Base-by-base conservation (phyloP, 37 sponge, comb jelly and placozoan genomes). In the Aplysina aerophoba region DNA sequence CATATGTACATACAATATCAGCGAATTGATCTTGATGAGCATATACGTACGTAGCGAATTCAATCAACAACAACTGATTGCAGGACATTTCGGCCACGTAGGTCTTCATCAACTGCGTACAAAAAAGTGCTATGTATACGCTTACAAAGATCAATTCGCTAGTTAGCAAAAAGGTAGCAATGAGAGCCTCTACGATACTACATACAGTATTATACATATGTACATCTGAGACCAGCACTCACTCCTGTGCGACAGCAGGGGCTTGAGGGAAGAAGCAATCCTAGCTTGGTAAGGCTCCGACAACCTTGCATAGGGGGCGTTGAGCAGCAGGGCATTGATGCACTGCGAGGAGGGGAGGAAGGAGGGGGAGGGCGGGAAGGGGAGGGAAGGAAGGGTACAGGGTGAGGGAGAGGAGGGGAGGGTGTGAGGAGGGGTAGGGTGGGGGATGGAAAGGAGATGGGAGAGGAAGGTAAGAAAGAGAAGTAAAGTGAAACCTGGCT, bases 261-360 rank as follows among this genome's bases (percentile, higher is more conserved):
- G 80, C 28, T 72, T 56, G 27, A 91, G 62, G 19, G 92, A 56
- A 54, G 58, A 24, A 6, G 30, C 20, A n/a, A 92, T 56, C 35
- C 69, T 72, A 17, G 69, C 82, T 44, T 84, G 27, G 50, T 92
- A 92, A 25, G 81, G 82, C 24, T 83, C 89, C 0, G 87, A 74
- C 8, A 93, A 83, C 55, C 87, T 86, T 14, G 83, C 90, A 69
- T 93, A 93, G 22, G 93, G 88, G 20, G 81, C 50, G 65, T 85
- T 93, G 59, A 69, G 36, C 36, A 87, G 85, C 33, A 93, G 41
- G 36, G 73, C 36, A 71, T 33, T 71, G 2, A 71, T 34, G 37
- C 73, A 71, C 73, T 71, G 73, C 20, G 71, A 50, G 41, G 36
- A 1, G 0, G 68, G 14, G 19, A 56, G 62, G 78, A 35, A 3